Evolutionary conservation across 2,888 invertebrate species (phyloP).

Genomic region (Dicycla oo): DNA sequence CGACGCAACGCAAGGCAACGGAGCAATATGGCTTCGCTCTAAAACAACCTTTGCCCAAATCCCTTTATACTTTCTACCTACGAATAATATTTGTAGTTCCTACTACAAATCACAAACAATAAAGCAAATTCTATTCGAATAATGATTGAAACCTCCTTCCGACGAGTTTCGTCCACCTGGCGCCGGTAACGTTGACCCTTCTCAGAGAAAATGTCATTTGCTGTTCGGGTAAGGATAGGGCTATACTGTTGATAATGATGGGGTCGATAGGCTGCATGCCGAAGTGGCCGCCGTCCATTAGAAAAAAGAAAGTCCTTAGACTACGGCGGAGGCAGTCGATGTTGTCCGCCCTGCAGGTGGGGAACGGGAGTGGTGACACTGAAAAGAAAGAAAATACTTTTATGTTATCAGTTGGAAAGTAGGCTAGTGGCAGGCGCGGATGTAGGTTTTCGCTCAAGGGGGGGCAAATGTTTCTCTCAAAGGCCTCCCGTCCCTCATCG

Average conservation of each 20-base stretch:
- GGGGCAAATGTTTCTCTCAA: too few species aligned
- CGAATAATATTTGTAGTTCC: too few species aligned
- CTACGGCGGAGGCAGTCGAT: conserved; percentile 84
- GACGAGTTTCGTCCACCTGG: conserved; percentile 82
- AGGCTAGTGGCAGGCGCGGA: too few species aligned
- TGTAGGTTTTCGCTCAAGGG: too few species aligned
- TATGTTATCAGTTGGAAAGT: too few species aligned
- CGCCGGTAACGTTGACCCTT: conserved; percentile 84
- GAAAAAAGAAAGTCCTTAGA: conserved; percentile 84
- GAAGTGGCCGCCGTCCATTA: conserved; percentile 82
- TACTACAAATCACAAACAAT: conserved; percentile 18
- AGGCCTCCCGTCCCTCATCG: too few species aligned
- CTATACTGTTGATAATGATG: conserved; percentile 79
- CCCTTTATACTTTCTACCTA: too few species aligned
- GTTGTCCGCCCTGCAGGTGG: conserved; percentile 80
- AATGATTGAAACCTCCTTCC: conserved; percentile 77
- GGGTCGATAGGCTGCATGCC: conserved; percentile 85
- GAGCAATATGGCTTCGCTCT: too few species aligned
- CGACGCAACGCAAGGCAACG: too few species aligned
- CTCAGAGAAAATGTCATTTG: conserved; percentile 82
- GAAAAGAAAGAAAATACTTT: conserved; percentile 43
- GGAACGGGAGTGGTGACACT: conserved; percentile 82
- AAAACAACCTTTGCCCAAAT: too few species aligned
- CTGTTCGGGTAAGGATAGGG: conserved; percentile 79
- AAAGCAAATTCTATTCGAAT: conserved; percentile 30